A percentile compares a stretch with the other conserved stretches of the same genome.
These are phyloP conservation scores for Byasa hedistus DNA, from an alignment of 2,888 invertebrate species.

Conservation along the genomic window DNA sequence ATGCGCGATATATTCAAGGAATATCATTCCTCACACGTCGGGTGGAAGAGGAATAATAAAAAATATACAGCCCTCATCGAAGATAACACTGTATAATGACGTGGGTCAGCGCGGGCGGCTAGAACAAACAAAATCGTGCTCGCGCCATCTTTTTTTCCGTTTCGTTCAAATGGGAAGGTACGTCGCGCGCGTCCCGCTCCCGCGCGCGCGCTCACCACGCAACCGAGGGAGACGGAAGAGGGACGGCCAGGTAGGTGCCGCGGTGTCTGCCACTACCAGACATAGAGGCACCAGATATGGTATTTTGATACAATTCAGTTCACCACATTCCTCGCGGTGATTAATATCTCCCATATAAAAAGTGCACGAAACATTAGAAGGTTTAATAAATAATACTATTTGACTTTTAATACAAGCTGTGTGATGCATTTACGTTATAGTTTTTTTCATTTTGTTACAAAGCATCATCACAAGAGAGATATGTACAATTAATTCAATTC, in stretches of 20 bases:
- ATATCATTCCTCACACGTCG: conserved; percentile 73
- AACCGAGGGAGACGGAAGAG: conserved; percentile 47
- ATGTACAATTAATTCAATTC: too few relatives aligned
- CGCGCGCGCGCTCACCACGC: conserved; percentile 25
- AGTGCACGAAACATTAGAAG: not conserved
- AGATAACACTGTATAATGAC: conserved; percentile 78
- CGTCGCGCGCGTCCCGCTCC: conserved; percentile 39
- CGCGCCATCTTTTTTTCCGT: conserved; percentile 55
- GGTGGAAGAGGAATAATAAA: conserved; percentile 65
- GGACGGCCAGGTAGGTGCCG: conserved; percentile 75
- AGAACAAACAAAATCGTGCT: conserved; percentile 73
- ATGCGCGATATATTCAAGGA: conserved; percentile 70
- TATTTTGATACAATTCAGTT: conserved; percentile 41
- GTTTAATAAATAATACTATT: too few relatives aligned
- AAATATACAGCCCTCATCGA: conserved; percentile 73
- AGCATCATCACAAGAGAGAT: too few relatives aligned
- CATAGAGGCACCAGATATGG: conserved; percentile 65
- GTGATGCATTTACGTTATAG: too few relatives aligned
- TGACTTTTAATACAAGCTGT: too few relatives aligned
- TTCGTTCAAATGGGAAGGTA: conserved; percentile 50
- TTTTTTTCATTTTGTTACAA: too few relatives aligned
- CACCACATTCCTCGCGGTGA: conserved; percentile 32
- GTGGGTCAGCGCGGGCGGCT: conserved; percentile 74
- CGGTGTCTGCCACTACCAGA: conserved; percentile 69
- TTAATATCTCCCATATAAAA: conserved; percentile 31